Evolutionary conservation across 2,113 vertebrate genomes (phyloP).

Genomic region (Glareola pratincola): DNA sequence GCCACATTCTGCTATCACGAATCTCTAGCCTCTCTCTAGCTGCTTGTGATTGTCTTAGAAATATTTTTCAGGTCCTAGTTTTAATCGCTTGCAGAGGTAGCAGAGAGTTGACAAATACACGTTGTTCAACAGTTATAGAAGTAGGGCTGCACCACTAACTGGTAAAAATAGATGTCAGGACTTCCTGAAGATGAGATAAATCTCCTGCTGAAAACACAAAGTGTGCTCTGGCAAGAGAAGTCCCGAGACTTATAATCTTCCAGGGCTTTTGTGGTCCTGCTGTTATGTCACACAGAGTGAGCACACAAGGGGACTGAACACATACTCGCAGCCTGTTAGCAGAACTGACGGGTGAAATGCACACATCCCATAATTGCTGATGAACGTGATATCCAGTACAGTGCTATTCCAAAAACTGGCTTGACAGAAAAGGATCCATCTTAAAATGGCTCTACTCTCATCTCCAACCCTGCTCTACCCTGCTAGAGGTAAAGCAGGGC

Average conservation of each 20-base stretch:
- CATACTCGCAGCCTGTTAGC: neutral
- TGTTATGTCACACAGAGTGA: neutral
- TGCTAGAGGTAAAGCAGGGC: neutral
- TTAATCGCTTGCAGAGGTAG: neutral
- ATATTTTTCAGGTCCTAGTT: neutral
- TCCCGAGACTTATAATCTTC: neutral
- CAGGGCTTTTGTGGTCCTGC: neutral
- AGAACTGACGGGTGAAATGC: neutral
- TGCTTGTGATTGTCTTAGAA: neutral
- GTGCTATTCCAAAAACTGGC: neutral
- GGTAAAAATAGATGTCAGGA: neutral
- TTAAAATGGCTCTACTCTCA: neutral
- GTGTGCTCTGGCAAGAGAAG: neutral
- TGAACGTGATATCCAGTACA: neutral
- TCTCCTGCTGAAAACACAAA: neutral
- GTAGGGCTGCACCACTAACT: neutral
- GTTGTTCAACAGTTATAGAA: neutral
- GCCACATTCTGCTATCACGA: neutral
- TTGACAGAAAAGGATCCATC: neutral
- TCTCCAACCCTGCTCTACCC: neutral
- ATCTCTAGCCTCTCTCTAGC: neutral
- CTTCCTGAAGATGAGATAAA: neutral
- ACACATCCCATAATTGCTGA: fast-evolving
- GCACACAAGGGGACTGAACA: fast-evolving
- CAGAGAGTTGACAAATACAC: neutral